Percentiles rank a stretch among this genome's conserved stretches.
phyloP scores from a whole-genome alignment of 2,797 vertebrate species.

The Melanotaenia maccullochi region DNA sequence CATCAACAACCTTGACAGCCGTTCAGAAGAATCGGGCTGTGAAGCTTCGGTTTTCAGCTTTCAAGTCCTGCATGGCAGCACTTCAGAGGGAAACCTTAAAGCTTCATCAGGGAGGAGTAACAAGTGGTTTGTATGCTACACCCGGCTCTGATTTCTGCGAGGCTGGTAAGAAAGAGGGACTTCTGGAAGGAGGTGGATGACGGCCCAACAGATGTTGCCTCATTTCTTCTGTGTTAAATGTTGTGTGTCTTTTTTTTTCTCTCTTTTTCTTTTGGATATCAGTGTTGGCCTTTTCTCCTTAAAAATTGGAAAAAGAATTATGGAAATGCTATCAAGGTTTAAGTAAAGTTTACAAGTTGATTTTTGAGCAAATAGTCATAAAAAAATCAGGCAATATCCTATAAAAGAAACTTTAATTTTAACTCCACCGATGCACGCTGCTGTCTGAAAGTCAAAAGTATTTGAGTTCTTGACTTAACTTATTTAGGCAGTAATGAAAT shows the following conservation, averaged over 20 bases:
- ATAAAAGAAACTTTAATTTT: slow-evolving; percentile 1
- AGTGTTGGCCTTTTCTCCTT: slow-evolving; percentile 38
- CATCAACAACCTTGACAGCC: slow-evolving; percentile 15
- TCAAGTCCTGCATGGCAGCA: background rate
- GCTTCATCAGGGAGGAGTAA: slow-evolving; percentile 38
- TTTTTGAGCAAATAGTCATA: slow-evolving; percentile 17
- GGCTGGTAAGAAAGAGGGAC: slow-evolving; percentile 82
- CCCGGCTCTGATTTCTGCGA: slow-evolving; percentile 50
- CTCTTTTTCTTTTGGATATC: slow-evolving; percentile 10
- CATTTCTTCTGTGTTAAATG: slow-evolving; percentile 28
- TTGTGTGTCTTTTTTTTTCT: slow-evolving; percentile 1
- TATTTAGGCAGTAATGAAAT: slow-evolving; percentile 17
- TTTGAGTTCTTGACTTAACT: slow-evolving; percentile 22
- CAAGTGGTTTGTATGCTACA: slow-evolving; percentile 83
- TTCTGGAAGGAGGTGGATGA: slow-evolving; percentile 67
- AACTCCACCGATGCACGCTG: slow-evolving; percentile 1
- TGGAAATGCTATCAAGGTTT: slow-evolving; percentile 24
- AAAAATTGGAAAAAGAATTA: slow-evolving; percentile 11
- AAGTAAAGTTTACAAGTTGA: slow-evolving; percentile 9
- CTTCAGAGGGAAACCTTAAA: slow-evolving; percentile 11
- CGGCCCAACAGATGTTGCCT: slow-evolving; percentile 39
- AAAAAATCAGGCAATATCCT: slow-evolving; percentile 10
- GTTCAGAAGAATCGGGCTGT: slow-evolving; percentile 24
- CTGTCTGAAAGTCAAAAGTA: slow-evolving; percentile 29
- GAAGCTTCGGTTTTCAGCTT: background rate